Conservation (phyloP, 2,797 vertebrate species). For the Streptopelia turtur region DNA sequence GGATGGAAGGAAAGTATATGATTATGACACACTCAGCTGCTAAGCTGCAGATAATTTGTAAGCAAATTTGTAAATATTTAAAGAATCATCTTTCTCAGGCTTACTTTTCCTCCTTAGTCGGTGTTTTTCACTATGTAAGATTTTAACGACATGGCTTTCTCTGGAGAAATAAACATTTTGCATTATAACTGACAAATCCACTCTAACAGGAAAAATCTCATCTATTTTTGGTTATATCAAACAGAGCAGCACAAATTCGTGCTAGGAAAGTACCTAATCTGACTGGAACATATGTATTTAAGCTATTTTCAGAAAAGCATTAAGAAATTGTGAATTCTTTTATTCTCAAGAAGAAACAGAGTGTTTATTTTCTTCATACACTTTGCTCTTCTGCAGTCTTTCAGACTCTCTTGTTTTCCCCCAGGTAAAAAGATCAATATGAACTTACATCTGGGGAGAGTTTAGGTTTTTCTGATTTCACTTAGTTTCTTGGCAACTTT, state of each 20-base stretch:
- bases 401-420: background rate
- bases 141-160: background rate
- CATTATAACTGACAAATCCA: background rate
- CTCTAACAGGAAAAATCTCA: background rate
- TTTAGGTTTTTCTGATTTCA: background rate
- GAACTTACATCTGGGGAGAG: background rate
- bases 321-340: background rate
- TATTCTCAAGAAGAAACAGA: background rate
- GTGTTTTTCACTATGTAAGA: fast-evolving
- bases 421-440: background rate
- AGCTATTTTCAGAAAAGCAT: background rate
- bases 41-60: background rate
- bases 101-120: background rate
- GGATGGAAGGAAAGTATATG: background rate
- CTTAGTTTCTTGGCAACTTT: background rate
- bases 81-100: background rate
- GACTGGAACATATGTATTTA: background rate
- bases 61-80: background rate
- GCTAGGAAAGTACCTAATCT: background rate
- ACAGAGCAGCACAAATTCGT: background rate
- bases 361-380: background rate
- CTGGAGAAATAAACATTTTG: background rate
- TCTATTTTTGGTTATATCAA: background rate
- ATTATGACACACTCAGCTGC: background rate
- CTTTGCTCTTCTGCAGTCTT: background rate